Conservation (phyloP, 2,797 vertebrate species). For the Oryzias dopingdopingensis region DNA sequence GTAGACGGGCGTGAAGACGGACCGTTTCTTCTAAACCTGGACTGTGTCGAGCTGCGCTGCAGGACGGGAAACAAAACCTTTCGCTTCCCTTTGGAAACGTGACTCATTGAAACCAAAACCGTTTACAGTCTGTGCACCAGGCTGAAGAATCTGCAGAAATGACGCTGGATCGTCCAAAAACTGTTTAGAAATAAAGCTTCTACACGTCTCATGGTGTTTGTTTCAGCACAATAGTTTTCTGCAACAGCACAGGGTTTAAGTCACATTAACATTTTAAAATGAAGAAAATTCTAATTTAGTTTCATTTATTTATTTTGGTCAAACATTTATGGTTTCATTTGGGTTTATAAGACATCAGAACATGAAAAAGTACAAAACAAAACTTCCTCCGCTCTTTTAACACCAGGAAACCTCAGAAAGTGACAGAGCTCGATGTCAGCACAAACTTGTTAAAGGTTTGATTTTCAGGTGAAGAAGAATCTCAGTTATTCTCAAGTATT, state of each 20-base stretch:
- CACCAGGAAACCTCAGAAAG: no score
- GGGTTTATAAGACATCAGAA: no score
- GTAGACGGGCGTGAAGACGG: constrained; percentile 85
- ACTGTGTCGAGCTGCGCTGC: constrained; percentile 82
- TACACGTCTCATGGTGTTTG: neutral
- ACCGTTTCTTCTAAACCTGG: constrained; percentile 69
- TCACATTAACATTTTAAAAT: no score
- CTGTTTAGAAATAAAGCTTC: constrained; percentile 35
- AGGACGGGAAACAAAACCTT: constrained; percentile 91
- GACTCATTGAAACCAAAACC: neutral
- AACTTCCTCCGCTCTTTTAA: no score
- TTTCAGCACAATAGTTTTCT: neutral
- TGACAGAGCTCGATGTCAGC: no score
- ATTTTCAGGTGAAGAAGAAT: no score
- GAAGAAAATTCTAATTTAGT: neutral
- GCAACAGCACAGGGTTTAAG: neutral
- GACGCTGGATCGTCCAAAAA: constrained; percentile 5
- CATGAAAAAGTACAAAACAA: no score
- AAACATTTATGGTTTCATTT: neutral
- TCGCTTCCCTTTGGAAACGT: constrained; percentile 73
- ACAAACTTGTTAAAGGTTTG: no score
- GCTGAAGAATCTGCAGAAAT: no score
- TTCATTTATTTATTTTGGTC: neutral
- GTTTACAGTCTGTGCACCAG: no score
- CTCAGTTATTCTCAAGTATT: no score